Percentiles rank a stretch among this genome's conserved stretches.
These are phyloP conservation scores for Globodera rostochiensis DNA, from an alignment of 1,140 invertebrate genomes.

Conservation along the genomic window DNA sequence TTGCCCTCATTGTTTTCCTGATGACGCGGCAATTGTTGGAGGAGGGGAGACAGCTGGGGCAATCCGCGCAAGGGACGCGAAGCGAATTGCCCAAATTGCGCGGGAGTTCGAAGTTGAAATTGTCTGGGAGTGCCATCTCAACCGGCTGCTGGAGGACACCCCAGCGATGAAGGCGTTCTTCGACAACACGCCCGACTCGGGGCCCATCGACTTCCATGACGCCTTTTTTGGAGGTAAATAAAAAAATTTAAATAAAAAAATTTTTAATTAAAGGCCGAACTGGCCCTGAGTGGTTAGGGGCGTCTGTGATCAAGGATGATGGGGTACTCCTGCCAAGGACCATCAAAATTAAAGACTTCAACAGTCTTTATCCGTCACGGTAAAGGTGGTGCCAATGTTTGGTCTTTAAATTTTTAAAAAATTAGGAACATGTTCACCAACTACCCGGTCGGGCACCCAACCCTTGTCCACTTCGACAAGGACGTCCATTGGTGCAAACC, in stretches of 20 bases:
- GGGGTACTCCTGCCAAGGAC: background rate
- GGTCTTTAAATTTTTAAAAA: background rate
- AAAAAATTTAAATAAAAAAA: background rate
- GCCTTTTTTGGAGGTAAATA: background rate
- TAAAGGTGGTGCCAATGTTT: background rate
- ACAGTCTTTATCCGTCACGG: background rate
- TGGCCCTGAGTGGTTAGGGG: background rate
- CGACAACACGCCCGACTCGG: background rate
- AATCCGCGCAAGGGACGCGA: background rate
- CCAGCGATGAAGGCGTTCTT: background rate
- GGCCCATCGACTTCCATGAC: background rate
- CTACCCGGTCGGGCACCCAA: conserved; percentile 9
- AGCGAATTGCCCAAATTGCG: background rate
- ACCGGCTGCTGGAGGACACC: background rate
- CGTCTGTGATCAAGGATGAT: background rate
- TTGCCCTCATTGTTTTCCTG: no score
- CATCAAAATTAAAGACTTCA: conserved; percentile 7
- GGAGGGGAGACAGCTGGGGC: background rate
- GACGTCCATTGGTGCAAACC: background rate
- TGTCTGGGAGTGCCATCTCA: background rate
- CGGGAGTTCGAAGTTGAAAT: background rate
- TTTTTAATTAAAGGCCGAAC: background rate
- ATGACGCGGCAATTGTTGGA: background rate
- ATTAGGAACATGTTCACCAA: conserved; percentile 7
- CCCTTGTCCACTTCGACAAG: background rate